Conservation (phyloP, 64 coral and sea anemone genomes). For the Montipora efflorescens region DNA sequence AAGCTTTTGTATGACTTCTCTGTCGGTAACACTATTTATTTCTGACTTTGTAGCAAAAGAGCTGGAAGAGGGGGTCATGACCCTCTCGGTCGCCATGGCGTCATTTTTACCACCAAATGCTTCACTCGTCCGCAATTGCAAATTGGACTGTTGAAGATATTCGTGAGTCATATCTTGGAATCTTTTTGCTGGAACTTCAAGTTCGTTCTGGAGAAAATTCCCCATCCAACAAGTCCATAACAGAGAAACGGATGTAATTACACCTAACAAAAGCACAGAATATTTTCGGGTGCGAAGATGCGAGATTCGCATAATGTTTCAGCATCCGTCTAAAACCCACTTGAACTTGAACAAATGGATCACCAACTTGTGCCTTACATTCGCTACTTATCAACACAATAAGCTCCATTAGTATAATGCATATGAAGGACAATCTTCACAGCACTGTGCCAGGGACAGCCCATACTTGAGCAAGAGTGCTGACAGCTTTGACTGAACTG, state of each 20-base stretch:
- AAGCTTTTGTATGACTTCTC: neutral
- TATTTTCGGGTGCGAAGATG: constrained; percentile 9
- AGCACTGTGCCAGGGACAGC: neutral
- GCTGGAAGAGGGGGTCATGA: neutral
- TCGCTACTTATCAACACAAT: neutral
- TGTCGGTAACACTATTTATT: neutral
- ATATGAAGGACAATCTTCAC: neutral
- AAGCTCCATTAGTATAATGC: neutral
- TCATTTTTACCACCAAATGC: neutral
- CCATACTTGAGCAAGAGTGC: neutral
- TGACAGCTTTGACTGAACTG: neutral
- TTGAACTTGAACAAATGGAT: neutral
- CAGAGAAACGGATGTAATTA: neutral
- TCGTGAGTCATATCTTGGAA: neutral
- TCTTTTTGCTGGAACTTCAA: neutral
- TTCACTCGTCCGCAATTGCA: neutral
- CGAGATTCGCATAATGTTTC: constrained; percentile 10
- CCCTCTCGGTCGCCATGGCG: no score
- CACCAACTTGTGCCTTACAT: neutral
- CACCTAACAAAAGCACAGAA: constrained; percentile 1
- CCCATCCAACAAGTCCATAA: constrained; percentile 35
- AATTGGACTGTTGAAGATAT: neutral
- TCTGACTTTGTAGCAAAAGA: neutral
- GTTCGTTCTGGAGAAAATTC: neutral
- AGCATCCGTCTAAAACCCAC: neutral